A percentile compares a stretch with the other conserved stretches of the same genome.
Evolutionary conservation across 2,113 vertebrate genomes (phyloP).

Genomic region (Alligator sinensis): DNA sequence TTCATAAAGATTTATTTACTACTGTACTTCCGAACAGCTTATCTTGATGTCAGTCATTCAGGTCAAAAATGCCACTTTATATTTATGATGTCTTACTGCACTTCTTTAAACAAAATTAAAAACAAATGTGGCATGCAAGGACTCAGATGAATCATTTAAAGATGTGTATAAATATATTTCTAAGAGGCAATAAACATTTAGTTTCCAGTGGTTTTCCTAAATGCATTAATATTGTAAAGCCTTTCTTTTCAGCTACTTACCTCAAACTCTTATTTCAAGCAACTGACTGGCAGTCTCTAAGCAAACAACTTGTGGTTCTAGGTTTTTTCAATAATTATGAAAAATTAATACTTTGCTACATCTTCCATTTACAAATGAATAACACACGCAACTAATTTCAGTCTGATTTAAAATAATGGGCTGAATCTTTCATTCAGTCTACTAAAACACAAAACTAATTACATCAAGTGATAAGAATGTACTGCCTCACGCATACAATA

Average conservation of each 20-base stretch:
- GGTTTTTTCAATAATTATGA: background rate
- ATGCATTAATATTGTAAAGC: conserved; percentile 55
- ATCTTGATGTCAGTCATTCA: conserved; percentile 49
- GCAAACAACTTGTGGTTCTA: conserved; percentile 15
- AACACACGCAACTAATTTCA: background rate
- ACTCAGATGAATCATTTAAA: conserved; percentile 44
- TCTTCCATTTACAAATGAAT: conserved; percentile 28
- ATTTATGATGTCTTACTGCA: conserved; percentile 26
- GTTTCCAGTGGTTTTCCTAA: conserved; percentile 61
- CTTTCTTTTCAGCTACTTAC: conserved; percentile 43
- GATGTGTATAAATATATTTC: conserved; percentile 35
- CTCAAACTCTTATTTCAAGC: conserved; percentile 25
- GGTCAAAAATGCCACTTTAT: conserved; percentile 30
- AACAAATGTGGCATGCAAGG: background rate
- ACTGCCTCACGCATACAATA: background rate
- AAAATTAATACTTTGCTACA: background rate
- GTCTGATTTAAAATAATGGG: background rate
- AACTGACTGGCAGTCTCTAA: conserved; percentile 39
- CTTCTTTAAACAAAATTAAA: conserved; percentile 56
- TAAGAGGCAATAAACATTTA: conserved; percentile 53
- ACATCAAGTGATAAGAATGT: background rate
- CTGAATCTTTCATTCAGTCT: conserved; percentile 3
- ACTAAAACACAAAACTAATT: background rate
- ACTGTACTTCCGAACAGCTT: conserved; percentile 18
- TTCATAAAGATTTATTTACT: conserved; percentile 32